Evolutionary conservation across 92 coral and sea anemone species (phyloP).

Genomic region (Muricea muricata): DNA sequence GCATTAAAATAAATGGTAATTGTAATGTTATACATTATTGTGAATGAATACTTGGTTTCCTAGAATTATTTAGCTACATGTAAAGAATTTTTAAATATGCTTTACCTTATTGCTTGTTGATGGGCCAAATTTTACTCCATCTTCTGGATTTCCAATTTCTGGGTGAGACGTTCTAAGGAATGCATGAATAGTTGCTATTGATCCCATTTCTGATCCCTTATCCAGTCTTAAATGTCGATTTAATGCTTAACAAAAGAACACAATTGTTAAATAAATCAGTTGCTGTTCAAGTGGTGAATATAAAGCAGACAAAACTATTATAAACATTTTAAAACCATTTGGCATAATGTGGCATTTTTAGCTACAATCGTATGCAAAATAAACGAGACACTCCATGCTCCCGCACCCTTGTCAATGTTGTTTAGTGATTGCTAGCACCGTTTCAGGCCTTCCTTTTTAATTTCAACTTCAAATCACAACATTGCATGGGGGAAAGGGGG

Average conservation of each 20-base stretch:
- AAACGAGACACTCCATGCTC: too few species aligned
- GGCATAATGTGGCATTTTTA: neutral
- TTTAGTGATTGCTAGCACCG: too few species aligned
- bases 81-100: neutral
- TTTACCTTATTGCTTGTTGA: slow-evolving; percentile 41
- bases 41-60: neutral
- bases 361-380: too few species aligned
- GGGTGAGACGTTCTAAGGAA: neutral
- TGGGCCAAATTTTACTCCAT: slow-evolving; percentile 35
- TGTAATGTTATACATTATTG: too few species aligned
- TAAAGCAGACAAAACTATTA: neutral
- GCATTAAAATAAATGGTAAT: too few species aligned
- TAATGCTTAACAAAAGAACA: neutral
- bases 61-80: neutral
- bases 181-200: slow-evolving; percentile 11
- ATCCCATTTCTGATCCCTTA: neutral
- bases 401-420: too few species aligned
- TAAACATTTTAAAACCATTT: neutral
- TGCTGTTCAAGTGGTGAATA: neutral
- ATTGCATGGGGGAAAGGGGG: too few species aligned
- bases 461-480: too few species aligned
- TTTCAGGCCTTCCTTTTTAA: too few species aligned
- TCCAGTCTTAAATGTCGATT: neutral
- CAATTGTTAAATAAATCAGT: neutral
- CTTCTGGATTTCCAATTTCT: slow-evolving; percentile 22